These are phyloP conservation scores for Caenorhabditis japonica DNA, from an alignment of 2,888 invertebrate species.

Conservation along the genomic window DNA sequence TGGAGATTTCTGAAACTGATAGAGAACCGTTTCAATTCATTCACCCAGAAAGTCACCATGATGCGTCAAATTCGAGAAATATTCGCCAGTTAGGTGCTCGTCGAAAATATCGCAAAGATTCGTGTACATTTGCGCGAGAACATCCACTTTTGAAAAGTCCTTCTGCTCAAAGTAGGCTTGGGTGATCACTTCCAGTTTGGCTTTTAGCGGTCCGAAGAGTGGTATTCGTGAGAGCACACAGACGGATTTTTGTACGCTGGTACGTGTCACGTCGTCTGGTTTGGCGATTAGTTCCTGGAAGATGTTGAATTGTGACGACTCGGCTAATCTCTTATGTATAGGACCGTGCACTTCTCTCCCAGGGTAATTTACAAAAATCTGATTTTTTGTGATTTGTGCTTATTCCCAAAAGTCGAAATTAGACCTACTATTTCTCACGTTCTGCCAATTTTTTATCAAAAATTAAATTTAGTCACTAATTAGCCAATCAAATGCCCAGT, in stretches of 20 bases:
- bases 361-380: too few species aligned
- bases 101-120: slow-evolving; percentile 89
- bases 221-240: slow-evolving; percentile 88
- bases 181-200: slow-evolving; percentile 94
- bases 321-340: too few species aligned
- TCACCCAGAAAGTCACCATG: too few species aligned
- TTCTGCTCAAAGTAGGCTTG: slow-evolving; percentile 93
- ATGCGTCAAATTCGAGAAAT: slow-evolving; percentile 34
- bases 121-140: slow-evolving; percentile 89
- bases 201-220: slow-evolving; percentile 90
- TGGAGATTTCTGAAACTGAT: slow-evolving; percentile 84
- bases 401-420: too few species aligned
- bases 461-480: too few species aligned
- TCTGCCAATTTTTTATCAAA: too few species aligned
- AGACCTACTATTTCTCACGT: too few species aligned
- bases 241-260: slow-evolving; percentile 97
- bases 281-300: slow-evolving; percentile 88
- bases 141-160: slow-evolving; percentile 79
- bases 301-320: too few species aligned
- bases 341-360: too few species aligned
- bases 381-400: too few species aligned
- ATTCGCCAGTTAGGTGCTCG: slow-evolving; percentile 42
- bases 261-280: slow-evolving; percentile 94
- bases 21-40: too few species aligned
- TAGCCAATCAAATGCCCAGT: too few species aligned